Base-by-base conservation (phyloP, 2,113 vertebrate genomes). In the Serilophus lunatus region DNA sequence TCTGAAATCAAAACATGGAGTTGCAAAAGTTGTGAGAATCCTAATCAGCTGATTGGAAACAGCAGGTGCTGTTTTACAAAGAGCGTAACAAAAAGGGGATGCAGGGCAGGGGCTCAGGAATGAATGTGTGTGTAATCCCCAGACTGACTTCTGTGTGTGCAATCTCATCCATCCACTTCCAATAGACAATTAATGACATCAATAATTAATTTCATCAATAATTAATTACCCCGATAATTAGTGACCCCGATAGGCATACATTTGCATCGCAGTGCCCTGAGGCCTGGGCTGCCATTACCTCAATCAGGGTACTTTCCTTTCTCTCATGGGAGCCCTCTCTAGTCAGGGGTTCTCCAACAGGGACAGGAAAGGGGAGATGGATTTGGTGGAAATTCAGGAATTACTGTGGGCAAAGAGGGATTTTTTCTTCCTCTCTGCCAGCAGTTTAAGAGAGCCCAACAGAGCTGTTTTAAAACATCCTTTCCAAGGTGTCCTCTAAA, bases 391-490 rank as follows among this genome's bases (percentile, higher is more conserved):
- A 83, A 92, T n/a, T 24, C 2, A 88, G 18, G 18, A 75, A 66
- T 66, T 35, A 42, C 23, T 6, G 31, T 66, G 16, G n/a, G 22
- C 7, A 7, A 4, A 10, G 6, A 81, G 17, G 4, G 25, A 0
- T 4, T 38, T 59, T 82, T 22, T 29, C 8, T 18, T 45, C 5
- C 33, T 81, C 36, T 79, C n/a, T 82, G 45, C 61, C 50, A 88
- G 38, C 14, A 44, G 56, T 18, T 84, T 90, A 56, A 84, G 56
- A 94, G 4, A 86, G 9, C 13, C 31, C 1, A 0, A 44, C 22
- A 63, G 5, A 5, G 18, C 18, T 75, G 18, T 56, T 47, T 51
- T 45, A 70, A 2, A 6, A 23, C 5, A 6, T 61, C 47, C 50
- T 61, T 69, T 72, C 38, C 7, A 2, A 82, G 19, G 14, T 47